These are phyloP conservation scores for Aphaenogaster floridana DNA, from an alignment of 1,140 invertebrate species.

Conservation along the genomic window DNA sequence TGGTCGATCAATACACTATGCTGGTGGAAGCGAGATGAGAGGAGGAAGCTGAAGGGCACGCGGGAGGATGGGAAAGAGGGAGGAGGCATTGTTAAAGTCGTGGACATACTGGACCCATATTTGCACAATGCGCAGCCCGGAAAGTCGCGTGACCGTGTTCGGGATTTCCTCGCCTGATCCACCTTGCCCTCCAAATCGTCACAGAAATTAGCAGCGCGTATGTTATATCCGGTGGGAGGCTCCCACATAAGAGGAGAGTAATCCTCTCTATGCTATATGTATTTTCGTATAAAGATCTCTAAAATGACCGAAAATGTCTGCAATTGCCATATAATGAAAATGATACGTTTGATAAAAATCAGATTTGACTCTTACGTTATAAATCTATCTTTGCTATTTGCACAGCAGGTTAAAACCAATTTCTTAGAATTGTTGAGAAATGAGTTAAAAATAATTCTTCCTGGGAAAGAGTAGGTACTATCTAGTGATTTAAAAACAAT, in stretches of 20 bases:
- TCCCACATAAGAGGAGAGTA: not conserved
- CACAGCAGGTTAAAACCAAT: not conserved
- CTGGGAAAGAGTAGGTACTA: not conserved
- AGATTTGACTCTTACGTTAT: not conserved
- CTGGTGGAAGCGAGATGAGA: slow-evolving; percentile 70
- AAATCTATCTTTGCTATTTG: not conserved
- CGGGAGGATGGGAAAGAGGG: not conserved
- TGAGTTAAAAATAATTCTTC: not conserved
- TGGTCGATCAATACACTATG: slow-evolving; percentile 74
- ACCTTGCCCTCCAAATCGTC: not conserved
- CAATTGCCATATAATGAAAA: not conserved
- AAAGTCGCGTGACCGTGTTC: slow-evolving; percentile 39
- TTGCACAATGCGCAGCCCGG: slow-evolving; percentile 34
- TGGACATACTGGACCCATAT: slow-evolving; percentile 60
- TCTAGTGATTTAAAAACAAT: not conserved
- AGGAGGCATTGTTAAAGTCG: slow-evolving; percentile 67
- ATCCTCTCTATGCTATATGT: no score
- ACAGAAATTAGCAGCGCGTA: not conserved
- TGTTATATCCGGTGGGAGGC: not conserved
- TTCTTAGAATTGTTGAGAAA: no score
- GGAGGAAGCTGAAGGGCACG: slow-evolving; percentile 50
- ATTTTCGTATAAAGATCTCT: no score
- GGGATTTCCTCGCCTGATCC: slow-evolving; percentile 19
- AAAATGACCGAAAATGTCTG: not conserved
- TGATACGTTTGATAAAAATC: not conserved